Evolutionary conservation across 1,140 invertebrate genomes (phyloP).

Genomic region (Heliconius nattereri): DNA sequence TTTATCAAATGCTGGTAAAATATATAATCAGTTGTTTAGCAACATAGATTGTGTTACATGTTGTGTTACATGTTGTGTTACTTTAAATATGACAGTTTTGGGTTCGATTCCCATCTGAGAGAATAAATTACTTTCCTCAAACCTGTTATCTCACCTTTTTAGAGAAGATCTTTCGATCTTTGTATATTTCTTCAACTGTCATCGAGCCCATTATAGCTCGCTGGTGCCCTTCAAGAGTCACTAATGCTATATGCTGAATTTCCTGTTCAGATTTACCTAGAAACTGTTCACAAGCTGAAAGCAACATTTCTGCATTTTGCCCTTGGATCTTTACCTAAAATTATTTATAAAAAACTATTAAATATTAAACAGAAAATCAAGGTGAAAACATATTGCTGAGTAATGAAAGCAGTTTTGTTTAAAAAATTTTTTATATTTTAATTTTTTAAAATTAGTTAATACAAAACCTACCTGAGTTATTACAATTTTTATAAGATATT

Average conservation of each 20-base stretch:
- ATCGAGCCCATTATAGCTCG: slow-evolving; percentile 99
- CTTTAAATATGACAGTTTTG: not conserved
- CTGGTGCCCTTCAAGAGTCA: slow-evolving; percentile 98
- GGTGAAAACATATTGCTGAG: not conserved
- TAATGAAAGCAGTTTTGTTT: not conserved
- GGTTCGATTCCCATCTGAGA: too few relatives aligned
- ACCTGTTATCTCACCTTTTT: slow-evolving; percentile 85
- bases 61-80: too few relatives aligned
- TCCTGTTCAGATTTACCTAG: slow-evolving; percentile 94
- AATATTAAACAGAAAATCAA: not conserved
- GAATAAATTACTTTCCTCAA: too few relatives aligned
- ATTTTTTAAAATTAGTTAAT: too few relatives aligned
- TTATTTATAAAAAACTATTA: not conserved
- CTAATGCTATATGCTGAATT: slow-evolving; percentile 95
- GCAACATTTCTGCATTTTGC: slow-evolving; percentile 97
- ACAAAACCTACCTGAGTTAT: not conserved
- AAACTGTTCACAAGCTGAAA: slow-evolving; percentile 98
- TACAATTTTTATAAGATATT: not conserved
- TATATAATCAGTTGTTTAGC: too few relatives aligned
- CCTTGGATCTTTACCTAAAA: slow-evolving; percentile 87
- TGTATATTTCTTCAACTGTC: slow-evolving; percentile 99
- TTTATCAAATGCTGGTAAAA: too few relatives aligned
- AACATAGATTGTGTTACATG: too few relatives aligned
- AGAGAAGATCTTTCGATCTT: slow-evolving; percentile 99
- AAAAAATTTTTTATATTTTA: too few relatives aligned